A percentile compares a stretch with the other conserved stretches of the same genome.
Evolutionary conservation across 2,888 invertebrate genomes (phyloP).

Genomic region (Clivina fossor): DNA sequence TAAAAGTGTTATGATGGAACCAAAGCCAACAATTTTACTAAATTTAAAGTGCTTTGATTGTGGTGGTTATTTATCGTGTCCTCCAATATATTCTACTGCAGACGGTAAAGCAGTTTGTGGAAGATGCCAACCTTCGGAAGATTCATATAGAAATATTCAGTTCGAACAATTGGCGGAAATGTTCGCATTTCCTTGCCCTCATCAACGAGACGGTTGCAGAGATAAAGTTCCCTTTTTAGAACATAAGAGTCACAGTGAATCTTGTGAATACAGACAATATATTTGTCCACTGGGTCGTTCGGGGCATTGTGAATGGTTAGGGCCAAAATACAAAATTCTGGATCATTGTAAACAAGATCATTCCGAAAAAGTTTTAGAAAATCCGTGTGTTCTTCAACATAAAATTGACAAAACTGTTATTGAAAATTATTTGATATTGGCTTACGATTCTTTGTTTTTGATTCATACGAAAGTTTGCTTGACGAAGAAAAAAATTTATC

Average conservation of each 20-base stretch:
- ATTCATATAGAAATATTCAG: no score
- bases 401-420: background rate
- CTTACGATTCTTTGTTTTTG: conserved; percentile 1
- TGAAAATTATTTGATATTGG: conserved; percentile 3
- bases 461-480: conserved; percentile 1
- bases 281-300: background rate
- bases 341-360: background rate
- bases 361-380: background rate
- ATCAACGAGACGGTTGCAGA: no score
- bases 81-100: no score
- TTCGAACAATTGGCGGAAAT: no score
- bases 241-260: no score
- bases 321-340: background rate
- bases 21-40: no score
- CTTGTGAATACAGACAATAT: conserved; percentile 12
- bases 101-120: background rate
- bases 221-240: no score
- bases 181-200: no score
- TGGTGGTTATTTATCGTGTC: no score
- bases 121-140: background rate
- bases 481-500: background rate
- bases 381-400: background rate
- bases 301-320: conserved; percentile 1
- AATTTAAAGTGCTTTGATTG: no score
- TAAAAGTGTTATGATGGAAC: no score